Conservation (phyloP, 1,140 invertebrate genomes). For the Kradibia gibbosae region DNA sequence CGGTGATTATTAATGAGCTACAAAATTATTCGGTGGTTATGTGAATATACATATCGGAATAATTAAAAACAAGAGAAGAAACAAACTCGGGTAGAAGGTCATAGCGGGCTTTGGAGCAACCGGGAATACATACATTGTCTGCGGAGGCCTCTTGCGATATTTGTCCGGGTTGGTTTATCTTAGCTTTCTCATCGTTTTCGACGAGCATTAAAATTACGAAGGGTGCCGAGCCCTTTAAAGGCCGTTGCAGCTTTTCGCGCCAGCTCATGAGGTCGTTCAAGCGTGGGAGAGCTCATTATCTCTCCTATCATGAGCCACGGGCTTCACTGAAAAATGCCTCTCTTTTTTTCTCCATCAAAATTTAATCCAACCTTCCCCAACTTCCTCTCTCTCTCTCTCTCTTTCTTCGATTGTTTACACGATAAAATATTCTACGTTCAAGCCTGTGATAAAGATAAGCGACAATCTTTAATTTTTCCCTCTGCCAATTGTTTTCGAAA, state of each 20-base stretch:
- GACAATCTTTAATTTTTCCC: too few relatives aligned
- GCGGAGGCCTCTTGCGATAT: too few relatives aligned
- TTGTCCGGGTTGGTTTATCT: neutral
- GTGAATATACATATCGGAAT: too few relatives aligned
- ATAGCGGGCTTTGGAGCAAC: too few relatives aligned
- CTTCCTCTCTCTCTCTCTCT: conserved; percentile 1
- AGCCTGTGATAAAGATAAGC: too few relatives aligned
- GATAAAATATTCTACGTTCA: conserved; percentile 1
- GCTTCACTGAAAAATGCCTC: conserved; percentile 35
- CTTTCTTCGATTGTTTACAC: neutral
- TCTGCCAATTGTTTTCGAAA: too few relatives aligned
- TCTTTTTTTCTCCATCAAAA: neutral
- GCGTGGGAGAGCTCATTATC: conserved; percentile 36
- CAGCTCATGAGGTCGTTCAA: neutral
- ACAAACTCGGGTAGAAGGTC: too few relatives aligned
- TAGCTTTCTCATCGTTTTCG: neutral
- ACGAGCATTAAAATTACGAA: neutral
- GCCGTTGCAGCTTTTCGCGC: neutral
- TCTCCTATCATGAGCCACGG: conserved; percentile 22
- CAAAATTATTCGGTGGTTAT: too few relatives aligned
- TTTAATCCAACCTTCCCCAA: too few relatives aligned
- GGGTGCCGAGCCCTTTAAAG: conserved; percentile 14
- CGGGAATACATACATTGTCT: too few relatives aligned
- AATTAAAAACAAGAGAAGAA: too few relatives aligned
- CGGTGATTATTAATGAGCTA: too few relatives aligned